Evolutionary conservation across 2,113 vertebrate species (phyloP).

Genomic region (Tonatia bakeri): DNA sequence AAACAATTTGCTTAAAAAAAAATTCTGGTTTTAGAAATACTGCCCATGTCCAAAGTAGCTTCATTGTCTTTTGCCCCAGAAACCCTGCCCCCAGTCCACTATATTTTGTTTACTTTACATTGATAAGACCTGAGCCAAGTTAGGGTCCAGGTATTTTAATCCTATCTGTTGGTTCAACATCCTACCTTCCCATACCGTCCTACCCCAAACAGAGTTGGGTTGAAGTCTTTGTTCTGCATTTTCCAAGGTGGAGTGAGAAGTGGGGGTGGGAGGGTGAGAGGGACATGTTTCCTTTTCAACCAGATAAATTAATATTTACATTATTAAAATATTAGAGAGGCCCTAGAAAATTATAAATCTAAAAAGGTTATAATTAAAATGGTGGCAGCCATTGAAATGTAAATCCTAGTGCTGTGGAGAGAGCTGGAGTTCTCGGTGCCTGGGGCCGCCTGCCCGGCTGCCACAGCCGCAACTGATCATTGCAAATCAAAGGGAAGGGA

Average conservation of each 20-base stretch:
- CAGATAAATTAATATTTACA: constrained; percentile 83
- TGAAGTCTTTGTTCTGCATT: constrained; percentile 15
- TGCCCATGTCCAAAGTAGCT: neutral
- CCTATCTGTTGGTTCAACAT: neutral
- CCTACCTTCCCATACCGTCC: neutral
- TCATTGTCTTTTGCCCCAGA: neutral
- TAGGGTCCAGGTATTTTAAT: neutral
- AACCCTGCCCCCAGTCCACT: neutral
- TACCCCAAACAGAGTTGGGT: neutral
- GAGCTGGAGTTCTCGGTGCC: constrained; percentile 75
- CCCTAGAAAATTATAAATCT: constrained; percentile 81
- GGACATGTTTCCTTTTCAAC: constrained; percentile 72
- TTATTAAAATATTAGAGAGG: constrained; percentile 81
- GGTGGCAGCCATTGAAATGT: constrained; percentile 84
- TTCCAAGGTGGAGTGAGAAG: neutral
- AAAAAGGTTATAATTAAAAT: constrained; percentile 84
- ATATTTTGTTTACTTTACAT: neutral
- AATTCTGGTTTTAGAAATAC: neutral
- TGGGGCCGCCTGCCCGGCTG: constrained; percentile 76
- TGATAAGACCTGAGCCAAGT: neutral
- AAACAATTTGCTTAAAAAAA: neutral
- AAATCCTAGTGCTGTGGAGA: constrained; percentile 76
- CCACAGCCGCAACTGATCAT: constrained; percentile 82
- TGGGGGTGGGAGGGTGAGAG: neutral
- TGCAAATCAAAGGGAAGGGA: constrained; percentile 81